Percentiles rank a stretch among this genome's conserved stretches.
Evolutionary conservation across 2,113 vertebrate species (phyloP).

Genomic region (Hypanus sabinus): DNA sequence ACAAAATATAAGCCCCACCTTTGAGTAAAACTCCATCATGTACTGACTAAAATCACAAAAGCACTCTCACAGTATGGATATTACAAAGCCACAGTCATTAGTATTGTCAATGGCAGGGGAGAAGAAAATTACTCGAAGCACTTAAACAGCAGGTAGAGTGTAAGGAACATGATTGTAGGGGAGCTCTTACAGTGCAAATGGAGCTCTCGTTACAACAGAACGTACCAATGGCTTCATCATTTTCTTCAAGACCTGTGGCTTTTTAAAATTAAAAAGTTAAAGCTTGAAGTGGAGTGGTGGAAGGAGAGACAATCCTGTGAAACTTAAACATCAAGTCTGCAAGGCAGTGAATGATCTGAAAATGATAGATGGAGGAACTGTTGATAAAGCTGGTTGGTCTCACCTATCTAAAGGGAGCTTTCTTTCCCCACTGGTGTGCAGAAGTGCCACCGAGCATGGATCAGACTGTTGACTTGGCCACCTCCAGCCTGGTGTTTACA

Average conservation of each 20-base stretch:
- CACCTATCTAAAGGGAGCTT: not conserved
- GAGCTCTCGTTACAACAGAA: not conserved
- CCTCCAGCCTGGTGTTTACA: not conserved
- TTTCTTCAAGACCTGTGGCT: not conserved
- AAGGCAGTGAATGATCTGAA: not conserved
- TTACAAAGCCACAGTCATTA: not conserved
- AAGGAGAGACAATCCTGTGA: not conserved
- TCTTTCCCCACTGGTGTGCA: not conserved
- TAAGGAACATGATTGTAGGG: not conserved
- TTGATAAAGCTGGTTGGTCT: not conserved
- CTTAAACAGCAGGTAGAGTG: conserved; percentile 13
- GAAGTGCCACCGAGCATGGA: not conserved
- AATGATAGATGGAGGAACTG: not conserved
- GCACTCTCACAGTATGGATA: not conserved
- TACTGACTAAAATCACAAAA: not conserved
- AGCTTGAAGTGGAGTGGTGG: not conserved
- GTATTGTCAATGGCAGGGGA: not conserved
- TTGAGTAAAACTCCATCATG: not conserved
- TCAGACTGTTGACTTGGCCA: not conserved
- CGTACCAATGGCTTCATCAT: not conserved
- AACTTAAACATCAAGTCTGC: not conserved
- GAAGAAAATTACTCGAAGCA: not conserved
- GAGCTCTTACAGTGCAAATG: not conserved
- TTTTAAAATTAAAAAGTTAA: not conserved
- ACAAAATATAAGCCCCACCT: not conserved